Base-by-base conservation (phyloP, 2,113 vertebrate species). In the Sinocyclocheilus grahami region DNA sequence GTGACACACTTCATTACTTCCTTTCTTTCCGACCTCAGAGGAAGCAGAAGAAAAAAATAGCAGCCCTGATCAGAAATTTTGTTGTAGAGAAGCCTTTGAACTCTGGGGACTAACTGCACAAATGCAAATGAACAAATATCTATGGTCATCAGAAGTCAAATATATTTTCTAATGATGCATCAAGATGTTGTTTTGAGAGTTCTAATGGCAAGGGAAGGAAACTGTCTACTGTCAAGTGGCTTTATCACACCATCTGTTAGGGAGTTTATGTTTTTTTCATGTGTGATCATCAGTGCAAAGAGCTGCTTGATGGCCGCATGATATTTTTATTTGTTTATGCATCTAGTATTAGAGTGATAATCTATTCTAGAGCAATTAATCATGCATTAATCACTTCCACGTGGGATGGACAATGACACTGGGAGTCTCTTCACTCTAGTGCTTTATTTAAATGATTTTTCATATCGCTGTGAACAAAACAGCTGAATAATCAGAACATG, bases 211-310 rank as follows among this genome's bases (percentile, higher is more conserved):
- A 33, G 24, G 48, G 84, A 42, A 18, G 27, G 75, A 51, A 27
- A 67, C 58, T 85, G 33, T 78, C 5, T 33, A 39, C 42, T 53
- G 42, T 78, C 83, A 51, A 48, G 42, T 55, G 39, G 24, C 27
- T 69, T 75, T 24, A 78, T 67, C 75, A 55, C 27, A n/a, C 62
- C 76, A 78, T 85, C 74, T 85, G 72, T 67, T 55, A n/a, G 24
- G 9, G 18, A 37, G 37, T 39, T 39, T 18, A 37, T 62, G 48
- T 24, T 78, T 85, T 85, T 85, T 67, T 63, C 22, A 85, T 30
- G 74, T 55, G 42, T 53, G 27, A n/a, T 53, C 24, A 42, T 75
- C 24, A 78, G 78, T 78, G 39, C 74, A 55, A 55, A 79, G 14
- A n/a, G 72, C 83, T 77, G 24, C 30, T 39, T 85, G 37, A 33